Base-by-base conservation (phyloP, 2,797 vertebrate species). In the Champsocephalus esox region DNA sequence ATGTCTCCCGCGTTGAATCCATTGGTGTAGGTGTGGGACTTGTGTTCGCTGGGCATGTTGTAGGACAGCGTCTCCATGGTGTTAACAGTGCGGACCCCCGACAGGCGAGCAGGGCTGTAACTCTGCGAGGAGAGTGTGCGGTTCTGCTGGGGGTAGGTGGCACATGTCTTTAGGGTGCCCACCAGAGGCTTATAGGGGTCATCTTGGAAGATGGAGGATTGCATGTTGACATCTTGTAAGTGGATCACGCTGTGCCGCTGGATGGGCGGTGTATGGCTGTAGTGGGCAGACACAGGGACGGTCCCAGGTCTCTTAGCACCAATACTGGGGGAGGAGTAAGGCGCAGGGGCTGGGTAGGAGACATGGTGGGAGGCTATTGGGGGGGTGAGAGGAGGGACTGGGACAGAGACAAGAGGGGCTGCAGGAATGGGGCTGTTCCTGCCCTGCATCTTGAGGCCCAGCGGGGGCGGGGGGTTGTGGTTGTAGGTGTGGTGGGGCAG, bases 141-240 rank as follows among this genome's bases (percentile, higher is more conserved):
- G 94, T 98, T 99, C 93, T 99, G 98, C 82, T 99, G 98, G 16
- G 98, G 98, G 86, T 99, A 99, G 3, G 98, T 99, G 94, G 98
- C 98, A 51, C 98, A 99, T 3, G 97, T 98, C 83, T 98, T 98
- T 70, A 99, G 93, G 28, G 95, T 96, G 82, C 98, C 97, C 46
- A 99, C 96, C 67, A 94, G 84, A 2, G 97, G 96, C 88, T 96
- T 96, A 85, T 96, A 98, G 75, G 94, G 91, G 63, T 98, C 96
- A 34, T 96, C 96, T 90, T 96, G 97, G 93, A 96, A 96, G 94
- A 96, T 96, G 70, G 96, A 96, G 60, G 97, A 94, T 93, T 96
- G 96, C 86, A 95, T 87, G 92, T 93, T 96, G 93, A 96, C 95
- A 76, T 98, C 96, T 93, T 97, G 96, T 92, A 99, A 86, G 90